A percentile compares a stretch with the other conserved stretches of the same genome.
These are phyloP conservation scores for Porites divaricata DNA, from an alignment of 92 coral and sea anemone genomes.

Conservation along the genomic window DNA sequence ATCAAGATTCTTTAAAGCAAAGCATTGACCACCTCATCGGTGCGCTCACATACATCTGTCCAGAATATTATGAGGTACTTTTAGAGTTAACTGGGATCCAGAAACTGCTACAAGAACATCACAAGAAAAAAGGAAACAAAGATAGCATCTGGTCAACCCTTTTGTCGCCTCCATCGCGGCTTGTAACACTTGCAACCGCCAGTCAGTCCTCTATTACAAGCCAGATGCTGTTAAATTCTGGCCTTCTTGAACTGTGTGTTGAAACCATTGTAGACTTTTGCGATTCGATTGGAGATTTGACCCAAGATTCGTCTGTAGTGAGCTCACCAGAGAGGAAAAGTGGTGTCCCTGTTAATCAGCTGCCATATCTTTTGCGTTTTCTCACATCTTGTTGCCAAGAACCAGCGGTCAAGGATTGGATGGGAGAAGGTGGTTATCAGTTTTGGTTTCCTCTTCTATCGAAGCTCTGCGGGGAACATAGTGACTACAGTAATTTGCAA, in stretches of 20 bases:
- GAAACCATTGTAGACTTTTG: conserved; percentile 65
- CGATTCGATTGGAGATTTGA: neutral
- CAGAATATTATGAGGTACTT: conserved; percentile 71
- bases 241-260: conserved; percentile 66
- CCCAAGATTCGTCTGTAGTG: neutral
- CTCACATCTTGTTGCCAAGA: conserved; percentile 78
- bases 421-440: conserved; percentile 69
- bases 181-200: conserved; percentile 75
- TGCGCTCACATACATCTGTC: conserved; percentile 76
- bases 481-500: conserved; percentile 11
- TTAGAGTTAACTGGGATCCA: conserved; percentile 72
- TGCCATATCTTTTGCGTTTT: conserved; percentile 78
- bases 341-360: conserved; percentile 36
- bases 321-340: neutral
- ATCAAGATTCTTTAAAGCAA: conserved; percentile 77
- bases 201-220: conserved; percentile 70
- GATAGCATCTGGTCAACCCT: conserved; percentile 35
- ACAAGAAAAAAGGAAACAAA: conserved; percentile 35
- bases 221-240: conserved; percentile 73
- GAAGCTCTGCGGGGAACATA: conserved; percentile 64
- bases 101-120: conserved; percentile 39
- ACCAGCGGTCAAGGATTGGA: conserved; percentile 79
- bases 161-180: conserved; percentile 49
- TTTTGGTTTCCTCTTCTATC: conserved; percentile 84
- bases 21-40: conserved; percentile 87